Evolutionary conservation across 2,797 vertebrate genomes (phyloP).

Genomic region (Rhinichthys osculus): DNA sequence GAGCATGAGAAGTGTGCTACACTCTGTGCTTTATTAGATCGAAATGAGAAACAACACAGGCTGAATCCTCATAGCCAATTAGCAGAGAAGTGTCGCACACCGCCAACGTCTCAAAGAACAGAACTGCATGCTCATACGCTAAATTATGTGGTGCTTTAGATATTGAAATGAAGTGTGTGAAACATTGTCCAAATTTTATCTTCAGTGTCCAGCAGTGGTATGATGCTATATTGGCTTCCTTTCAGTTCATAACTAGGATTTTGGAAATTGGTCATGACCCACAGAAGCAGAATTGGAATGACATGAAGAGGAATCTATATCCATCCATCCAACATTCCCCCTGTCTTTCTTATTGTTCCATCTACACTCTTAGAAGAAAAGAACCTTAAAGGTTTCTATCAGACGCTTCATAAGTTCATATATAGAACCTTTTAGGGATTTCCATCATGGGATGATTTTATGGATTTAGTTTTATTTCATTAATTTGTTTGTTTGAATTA

Average conservation of each 20-base stretch:
- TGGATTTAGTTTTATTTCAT: background rate
- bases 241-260: background rate
- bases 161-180: conserved; percentile 23
- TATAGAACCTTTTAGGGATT: background rate
- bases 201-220: background rate
- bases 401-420: background rate
- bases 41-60: conserved; percentile 43
- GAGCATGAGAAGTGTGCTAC: conserved; percentile 22
- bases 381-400: background rate
- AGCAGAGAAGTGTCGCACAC: background rate
- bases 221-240: background rate
- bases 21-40: conserved; percentile 46
- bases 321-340: background rate
- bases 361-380: background rate
- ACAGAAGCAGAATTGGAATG: background rate
- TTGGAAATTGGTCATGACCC: background rate
- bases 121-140: background rate
- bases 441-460: background rate
- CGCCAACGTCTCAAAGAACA: background rate
- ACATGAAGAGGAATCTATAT: background rate
- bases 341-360: background rate
- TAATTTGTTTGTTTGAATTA: background rate
- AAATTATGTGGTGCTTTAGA: conserved; percentile 19
- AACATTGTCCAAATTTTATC: background rate
- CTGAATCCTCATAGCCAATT: conserved; percentile 44